Evolutionary conservation across 2,888 invertebrate species (phyloP), one percentile per base, ranked within the genome.

Genomic region (Chymomyza caudatula): DNA sequence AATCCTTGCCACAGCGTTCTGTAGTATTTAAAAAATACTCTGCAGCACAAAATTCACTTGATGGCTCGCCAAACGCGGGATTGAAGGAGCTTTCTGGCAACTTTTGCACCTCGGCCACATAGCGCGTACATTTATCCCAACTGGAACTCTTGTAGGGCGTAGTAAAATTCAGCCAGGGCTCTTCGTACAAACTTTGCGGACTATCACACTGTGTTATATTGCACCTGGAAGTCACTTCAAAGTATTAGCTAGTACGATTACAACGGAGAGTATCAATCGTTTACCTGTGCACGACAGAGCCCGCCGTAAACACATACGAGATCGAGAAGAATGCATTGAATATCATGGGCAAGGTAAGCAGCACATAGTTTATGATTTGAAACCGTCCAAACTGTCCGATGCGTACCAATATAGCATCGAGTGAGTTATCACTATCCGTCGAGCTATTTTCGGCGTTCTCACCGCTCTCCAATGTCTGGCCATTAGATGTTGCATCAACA

Each of bases 251-350:
- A 37, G 5, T 37, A 6, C 5, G 11, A 37, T 37, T 6, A 37
- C 5, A 37, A 11, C 11, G 5, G 15, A 58, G 29, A 42, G 44
- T 22, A 11, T 2, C 20, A 15, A 43, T 49, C 15, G 70, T 84
- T 82, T 89, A 95, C 95, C 95, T 94, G 90, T 95, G 94, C 15
- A 93, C 92, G 25, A 94, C 90, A 64, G 93, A 92, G 68, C 93
- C 93, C 2, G 95, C 94, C 0, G 94, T 93, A 88, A 95, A 95
- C 63, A 94, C 93, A 83, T 93, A 95, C 59, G 93, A 93, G 77
- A 93, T 92, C 83, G 92, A 92, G 76, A 92, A 93, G 71, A 93
- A 92, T 0, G 93, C 93, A 2, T 94, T 93, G 88, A 94, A 92
- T 15, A 94, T 90, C 69, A 94, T 91, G 4, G 94, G 94, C 8